Evolutionary conservation across 2,888 invertebrate genomes (phyloP).

Genomic region (Papilio demoleus): DNA sequence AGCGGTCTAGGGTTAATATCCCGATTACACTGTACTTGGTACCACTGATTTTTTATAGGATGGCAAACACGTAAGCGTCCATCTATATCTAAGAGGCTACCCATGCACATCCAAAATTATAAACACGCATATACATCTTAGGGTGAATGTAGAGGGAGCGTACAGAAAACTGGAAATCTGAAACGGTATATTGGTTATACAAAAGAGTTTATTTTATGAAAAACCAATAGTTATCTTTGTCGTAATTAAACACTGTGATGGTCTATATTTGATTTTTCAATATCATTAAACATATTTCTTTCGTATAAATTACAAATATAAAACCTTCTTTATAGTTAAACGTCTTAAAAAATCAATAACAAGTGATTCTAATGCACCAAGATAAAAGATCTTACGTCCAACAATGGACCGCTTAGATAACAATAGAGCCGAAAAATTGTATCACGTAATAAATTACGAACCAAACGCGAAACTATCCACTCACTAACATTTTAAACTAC

Average conservation of each 20-base stretch:
- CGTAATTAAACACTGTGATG: no score
- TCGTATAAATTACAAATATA: background rate
- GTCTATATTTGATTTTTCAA: no score
- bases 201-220: no score
- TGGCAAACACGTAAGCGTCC: no score
- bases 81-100: no score
- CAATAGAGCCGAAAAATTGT: slow-evolving; percentile 52
- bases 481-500: slow-evolving; percentile 41
- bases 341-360: slow-evolving; percentile 22
- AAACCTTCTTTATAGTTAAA: slow-evolving; percentile 3
- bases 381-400: slow-evolving; percentile 51
- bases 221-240: no score
- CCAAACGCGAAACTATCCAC: slow-evolving; percentile 42
- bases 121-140: no score
- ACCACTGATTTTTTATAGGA: background rate
- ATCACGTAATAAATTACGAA: slow-evolving; percentile 70
- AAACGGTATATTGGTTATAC: no score
- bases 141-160: no score
- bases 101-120: no score
- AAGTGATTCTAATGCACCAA: slow-evolving; percentile 20
- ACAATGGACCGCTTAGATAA: slow-evolving; percentile 53
- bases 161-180: no score
- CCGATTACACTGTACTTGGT: background rate
- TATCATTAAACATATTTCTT: background rate
- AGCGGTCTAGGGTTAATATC: slow-evolving; percentile 17